These are phyloP conservation scores for Malurus leucopterus DNA, from an alignment of 2,797 vertebrate species.

Conservation along the genomic window DNA sequence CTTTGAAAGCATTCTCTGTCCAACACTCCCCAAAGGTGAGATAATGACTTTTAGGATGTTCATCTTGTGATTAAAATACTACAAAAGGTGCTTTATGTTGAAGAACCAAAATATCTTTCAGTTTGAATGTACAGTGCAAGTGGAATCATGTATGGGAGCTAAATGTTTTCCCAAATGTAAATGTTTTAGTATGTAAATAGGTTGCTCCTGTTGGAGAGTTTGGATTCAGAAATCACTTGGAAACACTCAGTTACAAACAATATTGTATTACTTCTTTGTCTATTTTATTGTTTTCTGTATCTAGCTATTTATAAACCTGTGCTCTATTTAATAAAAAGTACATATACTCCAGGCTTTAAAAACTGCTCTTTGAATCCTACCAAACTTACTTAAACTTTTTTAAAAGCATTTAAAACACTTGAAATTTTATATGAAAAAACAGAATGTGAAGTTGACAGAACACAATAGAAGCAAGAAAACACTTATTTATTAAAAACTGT, in stretches of 20 bases:
- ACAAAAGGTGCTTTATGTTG: constrained; percentile 62
- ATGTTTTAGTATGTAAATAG: constrained; percentile 46
- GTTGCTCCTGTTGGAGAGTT: not conserved
- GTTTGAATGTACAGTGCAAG: constrained; percentile 46
- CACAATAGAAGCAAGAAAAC: not conserved
- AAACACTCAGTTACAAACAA: not conserved
- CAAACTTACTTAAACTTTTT: not conserved
- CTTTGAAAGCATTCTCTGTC: not conserved
- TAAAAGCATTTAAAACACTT: not conserved
- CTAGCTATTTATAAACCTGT: constrained; percentile 54
- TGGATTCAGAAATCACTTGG: constrained; percentile 29
- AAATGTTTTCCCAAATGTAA: constrained; percentile 32
- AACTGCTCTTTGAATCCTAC: not conserved
- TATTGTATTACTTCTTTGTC: constrained; percentile 42
- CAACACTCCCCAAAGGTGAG: not conserved
- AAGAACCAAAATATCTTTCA: constrained; percentile 48
- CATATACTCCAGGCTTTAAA: not conserved
- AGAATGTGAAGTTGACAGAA: not conserved
- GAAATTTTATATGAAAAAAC: not conserved
- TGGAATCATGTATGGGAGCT: constrained; percentile 29
- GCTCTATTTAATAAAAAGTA: constrained; percentile 49
- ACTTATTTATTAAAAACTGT: not conserved
- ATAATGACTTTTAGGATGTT: constrained; percentile 1
- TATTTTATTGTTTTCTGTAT: constrained; percentile 60
- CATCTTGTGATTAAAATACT: constrained; percentile 50